Conservation (phyloP, 2,888 invertebrate species). For the Ceratothoa steindachneri region DNA sequence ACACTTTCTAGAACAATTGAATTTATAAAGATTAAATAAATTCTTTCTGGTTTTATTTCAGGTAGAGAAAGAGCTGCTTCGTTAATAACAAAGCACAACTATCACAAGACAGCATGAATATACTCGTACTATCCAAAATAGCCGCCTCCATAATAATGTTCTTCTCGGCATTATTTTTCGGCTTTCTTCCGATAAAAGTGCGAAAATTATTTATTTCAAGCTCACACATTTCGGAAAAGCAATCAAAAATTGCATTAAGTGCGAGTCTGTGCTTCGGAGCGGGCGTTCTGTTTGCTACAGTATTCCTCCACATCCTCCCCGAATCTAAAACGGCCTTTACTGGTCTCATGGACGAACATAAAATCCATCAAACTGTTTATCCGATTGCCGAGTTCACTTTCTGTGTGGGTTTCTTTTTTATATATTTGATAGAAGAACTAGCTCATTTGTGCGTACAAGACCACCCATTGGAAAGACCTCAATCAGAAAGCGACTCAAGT, state of each 20-base stretch:
- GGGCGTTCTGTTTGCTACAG: slow-evolving; percentile 17
- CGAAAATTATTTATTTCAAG: neutral
- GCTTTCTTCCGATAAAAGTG: slow-evolving; percentile 18
- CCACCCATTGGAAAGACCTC: neutral
- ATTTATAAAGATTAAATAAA: too few species aligned
- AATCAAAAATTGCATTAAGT: slow-evolving; percentile 4
- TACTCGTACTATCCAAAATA: neutral
- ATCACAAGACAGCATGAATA: neutral
- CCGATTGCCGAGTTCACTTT: neutral
- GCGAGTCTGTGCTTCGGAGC: slow-evolving; percentile 21
- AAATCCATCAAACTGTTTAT: neutral
- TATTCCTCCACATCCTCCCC: slow-evolving; percentile 19
- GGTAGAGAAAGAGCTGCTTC: too few species aligned
- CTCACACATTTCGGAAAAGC: neutral
- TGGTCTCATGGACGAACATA: neutral
- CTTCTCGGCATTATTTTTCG: neutral
- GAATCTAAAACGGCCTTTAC: slow-evolving; percentile 6
- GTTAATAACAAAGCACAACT: too few species aligned
- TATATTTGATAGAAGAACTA: slow-evolving; percentile 21
- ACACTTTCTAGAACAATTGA: too few species aligned
- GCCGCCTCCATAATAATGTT: slow-evolving; percentile 5
- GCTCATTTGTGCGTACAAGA: slow-evolving; percentile 14
- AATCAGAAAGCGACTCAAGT: neutral
- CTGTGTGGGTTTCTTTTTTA: slow-evolving; percentile 19
- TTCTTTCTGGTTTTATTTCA: too few species aligned